Base-by-base conservation (phyloP, 1,140 invertebrate genomes). In the Caerostris extrusa region DNA sequence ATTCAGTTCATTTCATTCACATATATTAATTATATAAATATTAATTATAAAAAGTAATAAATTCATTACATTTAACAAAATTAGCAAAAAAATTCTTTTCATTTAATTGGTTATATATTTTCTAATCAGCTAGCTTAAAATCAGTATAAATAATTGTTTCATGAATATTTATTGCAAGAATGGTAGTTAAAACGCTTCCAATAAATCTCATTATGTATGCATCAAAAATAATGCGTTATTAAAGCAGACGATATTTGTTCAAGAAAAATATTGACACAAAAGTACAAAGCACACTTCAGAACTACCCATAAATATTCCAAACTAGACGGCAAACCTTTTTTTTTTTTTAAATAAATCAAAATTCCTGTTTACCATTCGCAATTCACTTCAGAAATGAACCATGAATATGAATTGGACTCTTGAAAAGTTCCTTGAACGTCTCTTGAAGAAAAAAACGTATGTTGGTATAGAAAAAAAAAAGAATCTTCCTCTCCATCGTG, bases 331-430 rank as follows among this genome's bases (percentile, higher is more conserved):
- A 7, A 85, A 85, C 3, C 2, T 34, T 85, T 85, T 19, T 83
- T 34, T 34, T 85, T 85, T 19, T 83, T 58, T n/a, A 19, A 56
- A 56, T 50, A 17, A 17, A 57, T 57, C 8, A 85, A 85, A 85
- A 57, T 7, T 58, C 82, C 55, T 85, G 82, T 85, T 85, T 58
- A 85, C 82, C 82, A 8, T 85, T 57, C 55, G 17, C 55, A 58
- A 55, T 58, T 85, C 82, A 58, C 82, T n/a, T 57, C 57, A 56
- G 82, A 57, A 56, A 14, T 6, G 82, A 58, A 85, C 57, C 55
- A 85, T 85, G 82, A 85, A 85, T 85, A 85, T 85, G 82, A 85
- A 85, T 85, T 85, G 14, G 57, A 85, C 14, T 85, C 82, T 85
- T 58, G 82, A 85, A 85, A 58, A 85, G n/a, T 8, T 56, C 6